Conservation (phyloP, 1,140 invertebrate genomes). For the Lasioglossum baleicum region DNA sequence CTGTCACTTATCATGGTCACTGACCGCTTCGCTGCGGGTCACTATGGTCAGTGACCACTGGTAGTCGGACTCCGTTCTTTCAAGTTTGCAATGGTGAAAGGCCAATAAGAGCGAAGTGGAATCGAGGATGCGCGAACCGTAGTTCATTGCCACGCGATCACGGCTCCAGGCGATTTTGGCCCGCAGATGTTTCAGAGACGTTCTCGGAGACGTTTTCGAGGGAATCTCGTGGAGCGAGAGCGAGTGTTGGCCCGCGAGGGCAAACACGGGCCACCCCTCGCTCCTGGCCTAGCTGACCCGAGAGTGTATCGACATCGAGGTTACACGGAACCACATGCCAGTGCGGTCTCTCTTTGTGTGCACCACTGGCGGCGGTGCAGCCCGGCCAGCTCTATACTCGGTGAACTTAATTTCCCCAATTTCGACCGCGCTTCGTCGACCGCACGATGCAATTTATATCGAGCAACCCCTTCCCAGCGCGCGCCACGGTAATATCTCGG, state of each 20-base stretch:
- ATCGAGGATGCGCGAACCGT: neutral
- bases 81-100: too few species aligned
- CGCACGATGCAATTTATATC: slow-evolving; percentile 66
- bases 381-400: slow-evolving; percentile 53
- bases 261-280: slow-evolving; percentile 28
- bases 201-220: neutral
- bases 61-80: too few species aligned
- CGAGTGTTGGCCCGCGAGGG: slow-evolving; percentile 19
- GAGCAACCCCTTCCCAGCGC: slow-evolving; percentile 33
- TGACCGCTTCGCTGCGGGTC: too few species aligned
- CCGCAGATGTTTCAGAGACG: neutral
- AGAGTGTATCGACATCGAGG: slow-evolving; percentile 56
- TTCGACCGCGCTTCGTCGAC: slow-evolving; percentile 67
- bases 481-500: slow-evolving; percentile 58
- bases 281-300: slow-evolving; percentile 43
- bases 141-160: too few species aligned
- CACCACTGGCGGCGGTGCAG: slow-evolving; percentile 33
- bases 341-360: slow-evolving; percentile 63
- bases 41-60: too few species aligned
- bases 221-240: neutral
- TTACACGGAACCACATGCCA: slow-evolving; percentile 62
- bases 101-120: neutral
- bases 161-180: neutral
- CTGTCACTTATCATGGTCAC: too few species aligned
- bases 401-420: slow-evolving; percentile 67